phyloP scores from a whole-genome alignment of 2,797 vertebrate genomes.

The Okamejei kenojei region DNA sequence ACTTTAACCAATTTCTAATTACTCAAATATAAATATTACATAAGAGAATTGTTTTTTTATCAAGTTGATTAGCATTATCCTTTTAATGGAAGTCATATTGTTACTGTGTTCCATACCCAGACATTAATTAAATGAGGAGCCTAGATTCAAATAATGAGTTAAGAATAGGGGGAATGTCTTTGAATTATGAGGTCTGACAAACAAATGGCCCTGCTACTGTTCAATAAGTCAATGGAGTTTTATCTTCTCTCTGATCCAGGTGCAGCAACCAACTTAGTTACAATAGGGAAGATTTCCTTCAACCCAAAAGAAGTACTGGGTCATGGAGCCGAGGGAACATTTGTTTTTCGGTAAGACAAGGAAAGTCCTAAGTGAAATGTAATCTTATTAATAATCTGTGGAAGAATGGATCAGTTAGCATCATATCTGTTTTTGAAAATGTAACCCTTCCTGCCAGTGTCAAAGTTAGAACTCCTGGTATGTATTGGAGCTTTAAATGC shows the following conservation, averaged over 20 bases:
- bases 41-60: neutral
- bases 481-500: neutral
- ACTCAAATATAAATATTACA: neutral
- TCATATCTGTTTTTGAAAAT: neutral
- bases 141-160: neutral
- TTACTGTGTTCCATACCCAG: neutral
- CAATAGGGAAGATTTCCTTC: constrained; percentile 90
- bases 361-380: neutral
- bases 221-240: neutral
- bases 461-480: neutral
- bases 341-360: constrained; percentile 75
- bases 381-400: neutral
- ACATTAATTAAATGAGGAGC: neutral
- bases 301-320: constrained; percentile 74
- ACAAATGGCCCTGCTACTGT: too few species aligned
- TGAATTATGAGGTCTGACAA: too few species aligned
- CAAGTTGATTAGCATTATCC: neutral
- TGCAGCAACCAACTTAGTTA: constrained; percentile 54
- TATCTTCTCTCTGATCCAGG: constrained; percentile 46
- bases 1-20: neutral
- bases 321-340: constrained; percentile 82
- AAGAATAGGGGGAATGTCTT: neutral
- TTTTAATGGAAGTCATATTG: neutral
- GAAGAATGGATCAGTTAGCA: neutral
- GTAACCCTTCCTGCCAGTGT: neutral